These are phyloP conservation scores for Bungarus multicinctus DNA, from an alignment of 2,113 vertebrate species.

Conservation along the genomic window DNA sequence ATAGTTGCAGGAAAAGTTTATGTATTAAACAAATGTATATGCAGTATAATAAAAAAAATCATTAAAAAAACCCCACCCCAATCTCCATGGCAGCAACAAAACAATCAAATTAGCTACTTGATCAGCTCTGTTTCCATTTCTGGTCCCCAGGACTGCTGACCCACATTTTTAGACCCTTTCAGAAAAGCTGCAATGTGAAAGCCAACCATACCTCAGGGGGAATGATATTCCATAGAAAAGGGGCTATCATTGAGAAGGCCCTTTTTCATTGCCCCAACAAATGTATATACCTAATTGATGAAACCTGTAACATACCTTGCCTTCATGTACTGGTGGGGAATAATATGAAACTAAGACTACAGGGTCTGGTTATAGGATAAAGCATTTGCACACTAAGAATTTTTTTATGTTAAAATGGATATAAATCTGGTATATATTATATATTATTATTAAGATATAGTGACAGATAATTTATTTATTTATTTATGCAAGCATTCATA, in stretches of 20 bases:
- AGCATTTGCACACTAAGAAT: neutral
- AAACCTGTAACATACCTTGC: too few relatives aligned
- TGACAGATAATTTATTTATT: neutral
- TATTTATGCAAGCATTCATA: neutral
- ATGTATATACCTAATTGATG: too few relatives aligned
- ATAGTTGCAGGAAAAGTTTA: neutral
- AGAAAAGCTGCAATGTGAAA: too few relatives aligned
- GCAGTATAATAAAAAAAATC: neutral
- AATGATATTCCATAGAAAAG: too few relatives aligned
- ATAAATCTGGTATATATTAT: neutral
- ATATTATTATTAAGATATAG: neutral
- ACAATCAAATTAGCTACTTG: neutral
- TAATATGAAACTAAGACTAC: too few relatives aligned
- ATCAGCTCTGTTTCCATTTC: neutral
- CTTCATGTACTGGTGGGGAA: too few relatives aligned
- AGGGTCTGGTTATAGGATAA: neutral
- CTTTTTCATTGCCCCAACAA: too few relatives aligned
- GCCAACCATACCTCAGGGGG: too few relatives aligned
- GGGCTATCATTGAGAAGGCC: too few relatives aligned
- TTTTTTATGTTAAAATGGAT: neutral
- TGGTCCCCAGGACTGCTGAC: too few relatives aligned
- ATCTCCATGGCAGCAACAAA: neutral
- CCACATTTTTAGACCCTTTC: too few relatives aligned
- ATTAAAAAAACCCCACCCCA: neutral
- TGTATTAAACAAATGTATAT: neutral